These are phyloP conservation scores for Propithecus perrieri DNA, from an alignment of 2,797 vertebrate species.

Conservation along the genomic window DNA sequence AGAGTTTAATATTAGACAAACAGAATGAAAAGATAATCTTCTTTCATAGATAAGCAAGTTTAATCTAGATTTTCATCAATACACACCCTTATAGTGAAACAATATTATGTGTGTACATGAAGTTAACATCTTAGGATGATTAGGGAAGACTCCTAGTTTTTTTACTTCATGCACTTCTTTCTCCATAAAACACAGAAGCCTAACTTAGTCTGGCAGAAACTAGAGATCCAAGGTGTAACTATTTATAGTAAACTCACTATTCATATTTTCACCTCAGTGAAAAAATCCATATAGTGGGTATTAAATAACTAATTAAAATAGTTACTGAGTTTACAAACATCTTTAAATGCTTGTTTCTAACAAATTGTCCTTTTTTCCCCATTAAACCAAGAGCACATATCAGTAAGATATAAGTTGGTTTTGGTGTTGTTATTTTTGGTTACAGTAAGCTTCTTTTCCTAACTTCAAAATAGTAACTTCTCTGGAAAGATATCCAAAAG, in stretches of 20 bases:
- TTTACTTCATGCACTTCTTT: not conserved
- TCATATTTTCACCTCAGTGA: not conserved
- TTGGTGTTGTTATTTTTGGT: not conserved
- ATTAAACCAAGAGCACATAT: slow-evolving; percentile 11
- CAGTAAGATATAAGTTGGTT: not conserved
- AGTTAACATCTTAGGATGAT: not conserved
- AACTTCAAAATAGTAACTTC: slow-evolving; percentile 36
- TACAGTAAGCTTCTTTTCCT: slow-evolving; percentile 27
- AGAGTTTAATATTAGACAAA: not conserved
- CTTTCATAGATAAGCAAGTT: slow-evolving; percentile 21
- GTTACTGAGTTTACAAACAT: not conserved
- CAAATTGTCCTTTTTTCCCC: not conserved
- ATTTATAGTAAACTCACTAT: not conserved
- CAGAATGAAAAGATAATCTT: slow-evolving; percentile 33
- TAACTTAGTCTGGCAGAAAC: not conserved
- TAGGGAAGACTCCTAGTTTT: not conserved
- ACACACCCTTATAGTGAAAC: not conserved
- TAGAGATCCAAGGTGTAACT: not conserved
- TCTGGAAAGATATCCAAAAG: not conserved
- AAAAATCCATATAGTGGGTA: not conserved
- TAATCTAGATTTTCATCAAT: slow-evolving; percentile 1
- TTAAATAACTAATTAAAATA: not conserved
- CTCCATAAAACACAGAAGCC: slow-evolving; percentile 7
- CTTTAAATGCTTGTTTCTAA: not conserved
- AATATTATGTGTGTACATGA: not conserved